phyloP scores from a whole-genome alignment of 2,888 invertebrate genomes.

The Sussaba pulchella region DNA sequence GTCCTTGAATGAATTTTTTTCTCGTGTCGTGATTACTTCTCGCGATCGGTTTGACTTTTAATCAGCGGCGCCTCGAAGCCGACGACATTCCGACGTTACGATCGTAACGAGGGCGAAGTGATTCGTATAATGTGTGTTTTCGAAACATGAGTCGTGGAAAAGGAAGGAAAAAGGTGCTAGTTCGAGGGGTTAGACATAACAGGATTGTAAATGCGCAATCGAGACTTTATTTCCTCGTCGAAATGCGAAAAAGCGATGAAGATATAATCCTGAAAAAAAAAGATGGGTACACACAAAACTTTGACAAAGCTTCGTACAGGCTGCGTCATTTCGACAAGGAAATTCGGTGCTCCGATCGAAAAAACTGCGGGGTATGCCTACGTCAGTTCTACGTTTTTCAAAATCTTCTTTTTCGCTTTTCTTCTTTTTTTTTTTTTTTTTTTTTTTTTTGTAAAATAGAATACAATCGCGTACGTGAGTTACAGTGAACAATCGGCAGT shows the following conservation, averaged over 20 bases:
- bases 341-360: conserved; percentile 66
- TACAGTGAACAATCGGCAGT: background rate
- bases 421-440: conserved; percentile 18
- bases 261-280: background rate
- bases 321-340: conserved; percentile 53
- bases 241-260: conserved; percentile 15
- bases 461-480: conserved; percentile 65
- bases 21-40: too few relatives aligned
- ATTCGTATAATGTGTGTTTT: conserved; percentile 71
- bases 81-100: conserved; percentile 72
- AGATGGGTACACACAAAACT: background rate
- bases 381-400: conserved; percentile 76
- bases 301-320: background rate
- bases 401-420: background rate
- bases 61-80: conserved; percentile 56
- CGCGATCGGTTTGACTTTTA: conserved; percentile 8
- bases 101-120: conserved; percentile 71
- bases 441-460: conserved; percentile 30
- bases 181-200: conserved; percentile 53
- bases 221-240: conserved; percentile 60
- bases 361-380: conserved; percentile 79
- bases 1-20: conserved; percentile 15
- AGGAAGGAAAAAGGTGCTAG: conserved; percentile 52
- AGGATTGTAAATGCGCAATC: conserved; percentile 59
- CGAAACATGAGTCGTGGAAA: conserved; percentile 63